Conservation (phyloP, 2,888 invertebrate genomes). For the Caradrina kadenii region DNA sequence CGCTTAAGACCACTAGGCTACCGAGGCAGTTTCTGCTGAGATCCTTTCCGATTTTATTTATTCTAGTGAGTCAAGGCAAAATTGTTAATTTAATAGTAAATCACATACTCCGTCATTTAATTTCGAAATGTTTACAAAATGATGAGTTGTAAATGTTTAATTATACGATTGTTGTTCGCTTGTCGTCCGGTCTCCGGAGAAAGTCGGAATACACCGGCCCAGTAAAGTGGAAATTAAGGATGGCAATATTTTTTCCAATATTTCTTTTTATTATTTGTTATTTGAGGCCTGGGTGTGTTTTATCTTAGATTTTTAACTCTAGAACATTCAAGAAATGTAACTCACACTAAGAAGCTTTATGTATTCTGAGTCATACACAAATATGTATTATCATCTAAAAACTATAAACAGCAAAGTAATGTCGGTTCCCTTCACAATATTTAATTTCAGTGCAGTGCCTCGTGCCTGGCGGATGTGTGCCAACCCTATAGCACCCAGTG, state of each 20-base stretch:
- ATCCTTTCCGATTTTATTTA: neutral
- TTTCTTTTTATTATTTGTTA: too few species aligned
- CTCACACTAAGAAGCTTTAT: too few species aligned
- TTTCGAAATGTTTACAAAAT: slow-evolving; percentile 34
- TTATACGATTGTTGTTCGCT: slow-evolving; percentile 16
- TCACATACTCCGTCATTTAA: slow-evolving; percentile 22
- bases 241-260: neutral
- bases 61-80: slow-evolving; percentile 26
- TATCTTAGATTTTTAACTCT: too few species aligned
- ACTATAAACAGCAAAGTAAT: neutral
- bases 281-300: too few species aligned
- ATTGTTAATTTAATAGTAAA: neutral
- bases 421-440: neutral
- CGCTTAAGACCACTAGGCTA: too few species aligned
- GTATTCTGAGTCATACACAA: too few species aligned
- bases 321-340: too few species aligned
- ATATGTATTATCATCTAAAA: neutral
- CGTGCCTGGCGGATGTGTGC: slow-evolving; percentile 23
- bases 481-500: slow-evolving; percentile 45
- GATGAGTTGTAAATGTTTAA: slow-evolving; percentile 20
- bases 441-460: slow-evolving; percentile 4
- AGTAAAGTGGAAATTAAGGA: slow-evolving; percentile 23
- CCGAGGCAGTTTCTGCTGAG: too few species aligned
- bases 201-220: slow-evolving; percentile 40
- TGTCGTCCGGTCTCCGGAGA: slow-evolving; percentile 32